Evolutionary conservation across 2,888 invertebrate species (phyloP).

Genomic region (Sinelater perroti): DNA sequence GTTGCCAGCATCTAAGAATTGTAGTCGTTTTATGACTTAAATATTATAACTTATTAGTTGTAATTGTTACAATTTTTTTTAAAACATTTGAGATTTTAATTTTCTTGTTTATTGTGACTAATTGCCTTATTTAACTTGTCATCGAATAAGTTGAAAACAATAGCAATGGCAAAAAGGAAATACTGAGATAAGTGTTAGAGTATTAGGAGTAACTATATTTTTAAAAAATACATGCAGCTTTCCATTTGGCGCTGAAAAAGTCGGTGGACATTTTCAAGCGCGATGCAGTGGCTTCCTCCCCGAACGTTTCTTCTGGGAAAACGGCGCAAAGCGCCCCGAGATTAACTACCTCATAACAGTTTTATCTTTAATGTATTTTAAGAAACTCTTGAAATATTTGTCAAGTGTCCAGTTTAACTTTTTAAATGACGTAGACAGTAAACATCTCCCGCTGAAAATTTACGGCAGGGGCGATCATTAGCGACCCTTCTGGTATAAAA

Average conservation of each 20-base stretch:
- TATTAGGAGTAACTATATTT: too few relatives aligned
- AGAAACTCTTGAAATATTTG: conserved; percentile 34
- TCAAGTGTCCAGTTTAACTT: conserved; percentile 36
- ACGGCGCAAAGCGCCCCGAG: background rate
- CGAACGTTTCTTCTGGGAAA: background rate
- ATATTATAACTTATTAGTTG: too few relatives aligned
- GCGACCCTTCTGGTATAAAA: conserved; percentile 38
- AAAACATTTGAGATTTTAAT: too few relatives aligned
- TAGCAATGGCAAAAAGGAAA: too few relatives aligned
- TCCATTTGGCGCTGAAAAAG: background rate
- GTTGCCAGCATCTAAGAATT: too few relatives aligned
- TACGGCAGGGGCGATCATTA: conserved; percentile 40
- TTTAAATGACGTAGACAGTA: conserved; percentile 28
- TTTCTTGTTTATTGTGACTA: too few relatives aligned
- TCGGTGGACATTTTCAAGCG: background rate
- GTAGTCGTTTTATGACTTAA: too few relatives aligned
- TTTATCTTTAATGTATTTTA: conserved; percentile 25
- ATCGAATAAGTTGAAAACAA: too few relatives aligned
- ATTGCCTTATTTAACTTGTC: too few relatives aligned
- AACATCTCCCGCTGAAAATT: conserved; percentile 32
- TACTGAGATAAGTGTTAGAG: too few relatives aligned
- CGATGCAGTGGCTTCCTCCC: background rate
- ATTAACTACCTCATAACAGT: conserved; percentile 17
- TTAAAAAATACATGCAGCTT: too few relatives aligned
- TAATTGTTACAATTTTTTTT: too few relatives aligned